Base-by-base conservation (phyloP, 1,140 invertebrate genomes). In the Dendroctonus ponderosae region DNA sequence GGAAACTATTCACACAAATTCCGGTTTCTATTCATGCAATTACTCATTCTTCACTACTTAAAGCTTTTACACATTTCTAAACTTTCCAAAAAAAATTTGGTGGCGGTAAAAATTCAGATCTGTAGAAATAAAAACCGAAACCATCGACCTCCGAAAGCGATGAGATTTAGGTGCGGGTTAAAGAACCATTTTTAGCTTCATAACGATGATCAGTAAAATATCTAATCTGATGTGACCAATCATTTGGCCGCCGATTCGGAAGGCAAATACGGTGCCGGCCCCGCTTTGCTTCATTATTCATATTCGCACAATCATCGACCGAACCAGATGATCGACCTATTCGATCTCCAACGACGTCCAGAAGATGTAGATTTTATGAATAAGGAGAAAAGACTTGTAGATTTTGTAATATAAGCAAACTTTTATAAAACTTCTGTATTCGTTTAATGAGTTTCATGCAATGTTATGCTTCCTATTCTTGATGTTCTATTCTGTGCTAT, bases 251-350 rank as follows among this genome's bases (percentile, higher is more conserved):
- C 39, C 59, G 56, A 60, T 68, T 68, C 69, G 64, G 65, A 67
- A 67, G 65, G 65, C 58, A 62, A 64, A 60, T 66, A 43, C 48
- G 15, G 8, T 61, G 57, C 42, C 71, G 71, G 71, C 46, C 46
- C 53, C 46, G 67, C 72, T 75, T 74, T 75, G 61, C 54, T 74
- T 74, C 73, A 76, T 74, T 76, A 75, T 68, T 75, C 71, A 70
- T 70, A 72, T 75, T 73, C 66, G 74, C 74, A 75, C 70, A 70
- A 58, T 75, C 74, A 75, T 72, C 71, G 63, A 15, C 57, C 7
- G 46, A 62, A 62, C 12, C 56, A 8, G 38, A 58, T 58, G 42
- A 58, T 58, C 56, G 52, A 54, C 15, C 52, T 39, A 6, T 58
- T 58, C 56, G 26, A 58, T 43, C 15, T 14, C 42, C 56, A 58